phyloP scores from a whole-genome alignment of 1,140 invertebrate genomes.

The Drosophila seguyi region DNA sequence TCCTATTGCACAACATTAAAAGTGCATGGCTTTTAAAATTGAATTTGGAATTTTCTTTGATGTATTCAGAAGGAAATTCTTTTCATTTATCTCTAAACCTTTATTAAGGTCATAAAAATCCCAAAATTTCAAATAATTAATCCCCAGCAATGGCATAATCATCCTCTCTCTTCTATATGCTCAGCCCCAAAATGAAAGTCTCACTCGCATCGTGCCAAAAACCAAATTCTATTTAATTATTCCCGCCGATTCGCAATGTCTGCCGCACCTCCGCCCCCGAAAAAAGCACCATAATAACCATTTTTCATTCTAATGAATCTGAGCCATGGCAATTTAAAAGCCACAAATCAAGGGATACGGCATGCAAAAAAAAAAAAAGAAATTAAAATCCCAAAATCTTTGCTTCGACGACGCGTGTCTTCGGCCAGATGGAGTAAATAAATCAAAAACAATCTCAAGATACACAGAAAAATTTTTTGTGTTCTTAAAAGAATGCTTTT shows the following conservation, averaged over 20 bases:
- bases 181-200: slow-evolving; percentile 23
- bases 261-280: slow-evolving; percentile 42
- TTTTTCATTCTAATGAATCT: slow-evolving; percentile 59
- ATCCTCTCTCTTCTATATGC: not conserved
- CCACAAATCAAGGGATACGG: slow-evolving; percentile 63
- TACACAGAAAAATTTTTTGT: not conserved
- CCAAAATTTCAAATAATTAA: not conserved
- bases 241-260: slow-evolving; percentile 52
- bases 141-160: not conserved
- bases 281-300: slow-evolving; percentile 48
- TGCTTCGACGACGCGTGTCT: slow-evolving; percentile 37
- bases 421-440: slow-evolving; percentile 25
- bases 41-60: not conserved
- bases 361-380: slow-evolving; percentile 11
- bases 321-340: slow-evolving; percentile 66
- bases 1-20: not conserved
- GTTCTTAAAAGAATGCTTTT: not conserved
- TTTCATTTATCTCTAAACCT: not conserved
- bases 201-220: slow-evolving; percentile 26
- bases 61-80: accelerated
- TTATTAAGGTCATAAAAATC: slow-evolving; percentile 1
- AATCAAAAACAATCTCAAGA: slow-evolving; percentile 11
- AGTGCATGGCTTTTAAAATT: not conserved
- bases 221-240: slow-evolving; percentile 52
- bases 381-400: slow-evolving; percentile 43